These are phyloP conservation scores for Rhabdophis nuchalis DNA, from an alignment of 2,797 vertebrate species.

Conservation along the genomic window DNA sequence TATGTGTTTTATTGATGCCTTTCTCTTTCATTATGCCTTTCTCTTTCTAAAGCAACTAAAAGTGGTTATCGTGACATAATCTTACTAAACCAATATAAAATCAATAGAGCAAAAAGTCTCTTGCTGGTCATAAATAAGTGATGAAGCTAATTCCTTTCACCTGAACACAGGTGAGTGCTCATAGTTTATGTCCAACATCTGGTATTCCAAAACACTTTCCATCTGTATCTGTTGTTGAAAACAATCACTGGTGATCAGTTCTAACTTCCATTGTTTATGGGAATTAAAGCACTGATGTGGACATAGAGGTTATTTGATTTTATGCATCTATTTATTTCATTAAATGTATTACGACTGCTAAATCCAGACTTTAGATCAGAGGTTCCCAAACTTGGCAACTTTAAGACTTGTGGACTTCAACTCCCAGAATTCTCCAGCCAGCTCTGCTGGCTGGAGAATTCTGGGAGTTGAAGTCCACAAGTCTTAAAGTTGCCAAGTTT, in stretches of 20 bases:
- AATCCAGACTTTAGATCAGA: not conserved
- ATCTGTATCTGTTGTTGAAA: not conserved
- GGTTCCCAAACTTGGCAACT: too few relatives aligned
- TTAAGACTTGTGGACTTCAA: too few relatives aligned
- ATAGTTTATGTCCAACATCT: not conserved
- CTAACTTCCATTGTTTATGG: not conserved
- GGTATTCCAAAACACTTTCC: not conserved
- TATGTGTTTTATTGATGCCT: not conserved
- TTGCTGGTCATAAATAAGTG: not conserved
- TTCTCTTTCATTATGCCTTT: not conserved
- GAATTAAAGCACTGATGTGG: not conserved
- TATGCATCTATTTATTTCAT: not conserved
- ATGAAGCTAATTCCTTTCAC: not conserved
- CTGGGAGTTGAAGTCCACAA: too few relatives aligned
- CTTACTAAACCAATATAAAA: not conserved
- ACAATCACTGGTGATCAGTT: not conserved
- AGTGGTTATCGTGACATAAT: not conserved
- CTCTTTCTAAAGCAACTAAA: not conserved
- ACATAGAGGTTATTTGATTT: not conserved
- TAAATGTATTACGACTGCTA: not conserved
- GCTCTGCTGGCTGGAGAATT: too few relatives aligned
- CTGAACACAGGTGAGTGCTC: not conserved
- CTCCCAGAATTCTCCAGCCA: too few relatives aligned
- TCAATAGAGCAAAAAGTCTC: not conserved
- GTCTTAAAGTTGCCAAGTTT: too few relatives aligned